Conservation (phyloP, 2,113 vertebrate species). For the Galemys pyrenaicus region DNA sequence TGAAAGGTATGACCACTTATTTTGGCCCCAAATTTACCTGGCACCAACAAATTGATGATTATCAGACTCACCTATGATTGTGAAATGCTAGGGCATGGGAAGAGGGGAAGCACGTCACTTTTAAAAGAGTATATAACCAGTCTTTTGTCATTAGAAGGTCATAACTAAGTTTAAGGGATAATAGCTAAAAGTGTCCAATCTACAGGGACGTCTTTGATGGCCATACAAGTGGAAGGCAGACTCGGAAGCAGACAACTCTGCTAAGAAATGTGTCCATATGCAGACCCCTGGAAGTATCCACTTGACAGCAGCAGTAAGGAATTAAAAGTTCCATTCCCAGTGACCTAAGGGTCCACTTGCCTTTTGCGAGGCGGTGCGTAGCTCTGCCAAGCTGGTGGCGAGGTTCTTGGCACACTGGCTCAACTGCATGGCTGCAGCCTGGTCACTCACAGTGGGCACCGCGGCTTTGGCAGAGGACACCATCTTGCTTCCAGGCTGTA, state of each 20-base stretch:
- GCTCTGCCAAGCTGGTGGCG: slow-evolving; percentile 96
- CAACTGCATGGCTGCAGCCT: slow-evolving; percentile 98
- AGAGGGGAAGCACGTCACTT: background rate
- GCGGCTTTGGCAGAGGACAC: slow-evolving; percentile 96
- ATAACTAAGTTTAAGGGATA: background rate
- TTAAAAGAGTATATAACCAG: background rate
- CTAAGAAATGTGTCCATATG: background rate
- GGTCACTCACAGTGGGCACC: slow-evolving; percentile 96
- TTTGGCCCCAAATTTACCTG: background rate
- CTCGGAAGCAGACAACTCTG: rapidly evolving
- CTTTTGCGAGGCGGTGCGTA: slow-evolving; percentile 96
- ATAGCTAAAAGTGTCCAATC: background rate
- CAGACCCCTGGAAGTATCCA: background rate
- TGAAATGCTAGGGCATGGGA: background rate
- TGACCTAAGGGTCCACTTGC: slow-evolving; percentile 74
- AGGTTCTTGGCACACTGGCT: slow-evolving; percentile 98
- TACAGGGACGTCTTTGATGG: background rate
- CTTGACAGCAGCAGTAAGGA: background rate
- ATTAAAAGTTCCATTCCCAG: background rate
- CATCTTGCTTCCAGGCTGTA: slow-evolving; percentile 98
- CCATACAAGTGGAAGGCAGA: background rate
- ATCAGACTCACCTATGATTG: background rate
- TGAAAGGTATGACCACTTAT: background rate
- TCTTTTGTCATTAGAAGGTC: background rate
- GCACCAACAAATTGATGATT: background rate